Evolutionary conservation across 2,113 vertebrate genomes (phyloP), one percentile per base, ranked within the genome.

Genomic region (Daphoenositta chrysoptera): DNA sequence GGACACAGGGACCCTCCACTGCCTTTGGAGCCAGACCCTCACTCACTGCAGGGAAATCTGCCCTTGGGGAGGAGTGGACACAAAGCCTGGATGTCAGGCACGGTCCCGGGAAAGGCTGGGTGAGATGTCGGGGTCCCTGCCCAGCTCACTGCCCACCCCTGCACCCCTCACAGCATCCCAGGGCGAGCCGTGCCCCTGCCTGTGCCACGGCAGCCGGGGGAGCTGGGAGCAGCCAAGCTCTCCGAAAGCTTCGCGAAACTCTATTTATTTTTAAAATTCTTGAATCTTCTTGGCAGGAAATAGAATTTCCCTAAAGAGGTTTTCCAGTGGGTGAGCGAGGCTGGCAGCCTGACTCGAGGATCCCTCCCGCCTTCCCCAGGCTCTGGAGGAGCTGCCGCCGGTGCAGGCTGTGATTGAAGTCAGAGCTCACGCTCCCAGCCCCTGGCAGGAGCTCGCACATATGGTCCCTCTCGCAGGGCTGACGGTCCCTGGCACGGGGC

Each of bases 231-330:
- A 76, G 92, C 44, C 88, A 63, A 63, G 69, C n/a, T 39, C 84
- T 54, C 47, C 2, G 0, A 71, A 19, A 0, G 48, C 75, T 88
- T 53, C 1, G 1, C 11, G 51, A 57, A 80, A 76, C 65, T 33
- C 21, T 22, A 33, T 33, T 89, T 91, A 75, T 87, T 92, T 87
- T 88, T 88, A 61, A 83, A 91, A 89, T 48, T 39, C 93, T 76
- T 87, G 70, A 90, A 82, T 93, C 90, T 87, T 94, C 93, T 93
- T 95, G 94, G 90, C 95, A 95, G 68, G 93, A 57, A 69, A 44
- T n/a, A 51, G 75, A 51, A 72, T 73, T 97, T 83, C 89, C 94
- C 92, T 92, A 12, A 58, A 90, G 94, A 95, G 87, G 35, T 69
- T 72, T 88, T 92, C 63, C 85, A 73, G 87, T 84, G 95, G 94